Base-by-base conservation (phyloP, 1,140 invertebrate species). In the Meloidogyne exigua region DNA sequence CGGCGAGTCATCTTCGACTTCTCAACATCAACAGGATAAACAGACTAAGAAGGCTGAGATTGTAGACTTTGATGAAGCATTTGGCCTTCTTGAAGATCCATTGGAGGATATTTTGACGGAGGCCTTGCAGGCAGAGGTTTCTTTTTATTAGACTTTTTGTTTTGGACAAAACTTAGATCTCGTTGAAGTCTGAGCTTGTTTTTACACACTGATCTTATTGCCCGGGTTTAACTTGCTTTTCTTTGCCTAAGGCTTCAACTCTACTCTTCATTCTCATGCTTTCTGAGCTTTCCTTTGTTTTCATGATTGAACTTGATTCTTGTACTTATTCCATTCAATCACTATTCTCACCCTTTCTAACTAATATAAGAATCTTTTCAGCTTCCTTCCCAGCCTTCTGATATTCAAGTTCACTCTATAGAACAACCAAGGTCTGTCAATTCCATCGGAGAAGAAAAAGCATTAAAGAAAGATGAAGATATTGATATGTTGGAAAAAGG, bases 11-110 rank as follows among this genome's bases (percentile, higher is more conserved):
- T 68, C 39, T 5, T 32, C 28, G 7, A 25, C n/a, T 25, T 32
- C 28, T 68, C 28, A 36, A 0, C 28, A 68, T 68, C 28, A 18
- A 25, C 39, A 18, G 0, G n/a, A n/a, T 4, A 68, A 36, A 42
- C 15, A 15, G 13, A 76, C 28, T 5, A 76, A 76, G 4, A 36
- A 15, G 32, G 65, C 65, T 5, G 65, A 67, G 10, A 69, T 64
- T 26, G 74, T 78, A 10, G 77, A 78, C 49, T 78, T 78, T 72
- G 75, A 78, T 42, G 77, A 63, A 12, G 77, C 77, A n/a, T 78
- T 78, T 28, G 63, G 65, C 18, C 65, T 78, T 18, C 67, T 78
- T 23, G 77, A 78, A 10, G 77, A 78, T 79, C 66, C 77, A 18
- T 15, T 36, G n/a, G 57, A 65, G 13, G 63, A 74, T 68, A 23